Evolutionary conservation across 2,797 vertebrate genomes (phyloP), one percentile per base, ranked within the genome.

Genomic region (Harpagifer antarcticus): DNA sequence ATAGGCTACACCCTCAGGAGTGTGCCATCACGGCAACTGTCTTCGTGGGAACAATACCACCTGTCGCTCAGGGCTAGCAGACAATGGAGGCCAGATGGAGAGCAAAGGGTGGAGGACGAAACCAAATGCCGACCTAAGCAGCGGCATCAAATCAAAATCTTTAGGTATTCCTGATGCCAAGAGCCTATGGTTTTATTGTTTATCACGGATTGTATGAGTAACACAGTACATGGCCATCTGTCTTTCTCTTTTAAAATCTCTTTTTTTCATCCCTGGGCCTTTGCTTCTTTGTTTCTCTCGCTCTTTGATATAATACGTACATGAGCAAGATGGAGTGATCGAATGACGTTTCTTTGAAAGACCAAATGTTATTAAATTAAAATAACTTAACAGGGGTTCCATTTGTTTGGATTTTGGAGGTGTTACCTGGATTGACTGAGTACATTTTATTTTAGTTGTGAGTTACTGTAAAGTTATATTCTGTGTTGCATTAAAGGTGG

Each of bases 31-130:
- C 66, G 23, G 86, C 75, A 86, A 91, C 89, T 84, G 86, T 93
- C 83, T 92, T 82, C 48, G 62, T 86, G 88, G 86, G 86, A 92
- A 92, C 90, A 91, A 93, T 89, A 74, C 81, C 90, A 91, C 89
- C 89, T 93, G 91, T 88, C 64, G 67, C 86, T 86, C 76, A 50
- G 69, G 78, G 81, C 71, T 37, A 66, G 69, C 74, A 81, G 77
- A 92, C 89, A 92, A 92, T 91, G 65, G 81, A 81, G 78, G 85
- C 84, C 89, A 89, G 90, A 91, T 91, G 89, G 89, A 79, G 82
- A 88, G 88, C 83, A 90, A 88, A 86, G 86, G 87, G 86, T 83
- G 78, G 85, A 87, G 86, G 64, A 82, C 7, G 44, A 72, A 88
- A 70, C 67, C 52, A 69, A 86, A 82, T 33, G 75, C 71, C 27